Percentiles rank a stretch among this genome's conserved stretches.
Conservation (phyloP, 2,888 invertebrate genomes). For the Odontothrips loti region DNA sequence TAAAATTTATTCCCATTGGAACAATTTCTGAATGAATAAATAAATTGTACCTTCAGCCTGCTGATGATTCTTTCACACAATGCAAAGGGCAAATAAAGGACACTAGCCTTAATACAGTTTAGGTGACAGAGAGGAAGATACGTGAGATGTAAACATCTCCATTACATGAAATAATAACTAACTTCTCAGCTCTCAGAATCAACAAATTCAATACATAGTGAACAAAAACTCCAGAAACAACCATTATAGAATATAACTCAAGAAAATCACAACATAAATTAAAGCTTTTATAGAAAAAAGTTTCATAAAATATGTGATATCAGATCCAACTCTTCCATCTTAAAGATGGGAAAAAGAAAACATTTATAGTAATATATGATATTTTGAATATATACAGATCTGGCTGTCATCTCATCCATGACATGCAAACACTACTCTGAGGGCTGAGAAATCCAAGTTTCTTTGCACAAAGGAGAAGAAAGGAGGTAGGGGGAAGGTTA, state of each 20-base stretch:
- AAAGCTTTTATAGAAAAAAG: background rate
- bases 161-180: background rate
- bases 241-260: background rate
- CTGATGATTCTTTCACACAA: background rate
- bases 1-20: no score
- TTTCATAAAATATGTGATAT: constrained; percentile 1
- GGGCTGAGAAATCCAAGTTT: no score
- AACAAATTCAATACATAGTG: background rate
- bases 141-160: background rate
- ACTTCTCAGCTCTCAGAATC: background rate
- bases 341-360: background rate
- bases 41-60: background rate
- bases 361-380: background rate
- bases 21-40: constrained; percentile 31
- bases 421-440: no score
- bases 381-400: background rate
- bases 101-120: constrained; percentile 4
- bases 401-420: no score
- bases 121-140: background rate
- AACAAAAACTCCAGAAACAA: background rate
- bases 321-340: constrained; percentile 15
- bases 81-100: background rate
- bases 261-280: background rate
- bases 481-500: no score
- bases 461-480: no score